Evolutionary conservation across 2,888 invertebrate species (phyloP), one percentile per base, ranked within the genome.

Genomic region (Lepidocyrtoides sp.): DNA sequence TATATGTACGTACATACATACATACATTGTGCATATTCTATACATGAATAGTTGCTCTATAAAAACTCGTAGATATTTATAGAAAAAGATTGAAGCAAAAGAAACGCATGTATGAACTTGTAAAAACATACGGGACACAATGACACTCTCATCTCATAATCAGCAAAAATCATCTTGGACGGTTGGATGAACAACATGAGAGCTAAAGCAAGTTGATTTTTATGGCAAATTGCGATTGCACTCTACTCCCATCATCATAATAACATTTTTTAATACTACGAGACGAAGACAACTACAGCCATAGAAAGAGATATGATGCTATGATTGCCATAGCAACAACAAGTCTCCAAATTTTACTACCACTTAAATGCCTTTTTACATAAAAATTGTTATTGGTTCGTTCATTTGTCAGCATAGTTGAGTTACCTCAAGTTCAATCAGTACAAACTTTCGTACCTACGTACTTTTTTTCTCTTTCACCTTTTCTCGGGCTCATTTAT

Each of bases 341-440:
- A 41, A 44, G 72, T 44, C 41, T 72, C 72, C 72, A 41, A 48
- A 41, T 72, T 72, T 72, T 72, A 72, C 72, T 36, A 36, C 72
- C 72, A 72, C 72, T 72, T 72, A 44, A 10, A n/a, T n/a, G n/a
- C n/a, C n/a, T 72, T 72, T 72, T 17, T 41, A 12, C 41, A 72
- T 20, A 72, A 44, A 66, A 66, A 66, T 63, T 63, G 32, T 66
- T 66, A 32, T 66, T 66, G n/a, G n/a, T n/a, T n/a, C 17, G 66
- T 66, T 36, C 36, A 0, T 32, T n/a, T 32, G 14, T 63, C 12
- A 14, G 54, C 2, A 54, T n/a, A n/a, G n/a, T n/a, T n/a, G 36
- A 36, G 36, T 36, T 36, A 7, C 36, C 7, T 4, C 36, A 36
- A 36, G 36, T 36, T 36, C 36, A 36, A 36, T 36, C 3, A 36